Evolutionary conservation across 2,797 vertebrate species (phyloP).

Genomic region (Siniperca scherzeri): DNA sequence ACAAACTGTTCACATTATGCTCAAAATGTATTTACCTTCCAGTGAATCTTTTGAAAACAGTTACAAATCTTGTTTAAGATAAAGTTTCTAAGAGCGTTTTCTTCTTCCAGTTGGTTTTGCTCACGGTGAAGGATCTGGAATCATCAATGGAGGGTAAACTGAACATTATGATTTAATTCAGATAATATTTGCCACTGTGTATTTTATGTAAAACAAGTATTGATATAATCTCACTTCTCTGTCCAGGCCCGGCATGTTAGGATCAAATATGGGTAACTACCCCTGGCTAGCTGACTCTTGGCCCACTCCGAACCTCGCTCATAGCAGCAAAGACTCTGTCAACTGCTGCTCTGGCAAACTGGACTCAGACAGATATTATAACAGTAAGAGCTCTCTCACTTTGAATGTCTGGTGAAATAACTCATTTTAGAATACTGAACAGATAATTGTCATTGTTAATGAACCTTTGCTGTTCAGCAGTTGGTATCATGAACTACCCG

Average conservation of each 20-base stretch:
- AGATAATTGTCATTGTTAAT: not conserved
- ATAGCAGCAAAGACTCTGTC: constrained; percentile 85
- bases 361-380: constrained; percentile 94
- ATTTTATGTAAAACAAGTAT: not conserved
- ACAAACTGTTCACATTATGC: constrained; percentile 24
- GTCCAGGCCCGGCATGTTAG: constrained; percentile 87
- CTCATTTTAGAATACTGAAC: not conserved
- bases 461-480: constrained; percentile 78
- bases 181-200: constrained; percentile 4
- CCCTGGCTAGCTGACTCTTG: constrained; percentile 95
- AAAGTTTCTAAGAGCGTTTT: constrained; percentile 19
- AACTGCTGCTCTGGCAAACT: constrained; percentile 87
- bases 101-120: constrained; percentile 89
- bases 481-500: constrained; percentile 91
- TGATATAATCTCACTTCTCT: constrained; percentile 26
- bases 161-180: constrained; percentile 24
- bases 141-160: constrained; percentile 90
- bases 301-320: constrained; percentile 86
- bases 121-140: constrained; percentile 87
- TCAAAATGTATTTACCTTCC: constrained; percentile 28
- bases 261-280: constrained; percentile 88
- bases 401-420: not conserved
- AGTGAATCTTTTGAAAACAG: constrained; percentile 20
- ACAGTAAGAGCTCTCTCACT: constrained; percentile 85
- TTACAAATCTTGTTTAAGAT: too few relatives aligned